Evolutionary conservation across 2,888 invertebrate species (phyloP), one percentile per base, ranked within the genome.

Genomic region (Drepana falcataria): DNA sequence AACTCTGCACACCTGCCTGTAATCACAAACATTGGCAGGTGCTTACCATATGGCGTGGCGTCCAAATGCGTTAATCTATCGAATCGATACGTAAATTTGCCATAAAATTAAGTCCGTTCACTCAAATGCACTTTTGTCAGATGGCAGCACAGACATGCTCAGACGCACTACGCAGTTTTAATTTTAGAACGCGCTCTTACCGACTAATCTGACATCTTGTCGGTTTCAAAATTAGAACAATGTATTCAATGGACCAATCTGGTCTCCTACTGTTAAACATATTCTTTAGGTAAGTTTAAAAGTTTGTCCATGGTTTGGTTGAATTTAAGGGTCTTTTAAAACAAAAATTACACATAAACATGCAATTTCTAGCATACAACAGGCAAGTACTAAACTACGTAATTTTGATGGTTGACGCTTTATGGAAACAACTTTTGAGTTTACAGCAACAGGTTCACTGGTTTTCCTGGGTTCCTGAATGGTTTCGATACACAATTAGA

Each of bases 91-190:
- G 2, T 40, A 2, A 7, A 51, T 6, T 40, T 41, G 40, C 34
- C 33, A 51, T 40, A 44, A 6, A 44, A 44, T 0, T 9, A 9
- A 40, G 4, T 40, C 7, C 51, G 34, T 40, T 34, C 40, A 40
- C 40, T 35, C 40, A 21, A 51, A 51, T 51, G 51, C 51, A 51
- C 51, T 51, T 40, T 51, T 40, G 51, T 9, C 51, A 51, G 51
- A 51, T 40, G 53, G 75, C 69, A 73, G 69, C 71, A 71, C 65
- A 70, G 66, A 44, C 75, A 68, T 75, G 75, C 82, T 69, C 83
- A 81, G 83, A 80, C 83, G 73, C 76, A 65, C 65, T 74, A 75
- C 77, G 70, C 73, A 59, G 65, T 74, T 80, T 81, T 78, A 83
- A 81, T 78, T 77, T 74, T 82, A 82, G 81, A 81, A 75, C 71